Evolutionary conservation across 2,113 vertebrate species (phyloP).

Genomic region (Physeter macrocephalus): DNA sequence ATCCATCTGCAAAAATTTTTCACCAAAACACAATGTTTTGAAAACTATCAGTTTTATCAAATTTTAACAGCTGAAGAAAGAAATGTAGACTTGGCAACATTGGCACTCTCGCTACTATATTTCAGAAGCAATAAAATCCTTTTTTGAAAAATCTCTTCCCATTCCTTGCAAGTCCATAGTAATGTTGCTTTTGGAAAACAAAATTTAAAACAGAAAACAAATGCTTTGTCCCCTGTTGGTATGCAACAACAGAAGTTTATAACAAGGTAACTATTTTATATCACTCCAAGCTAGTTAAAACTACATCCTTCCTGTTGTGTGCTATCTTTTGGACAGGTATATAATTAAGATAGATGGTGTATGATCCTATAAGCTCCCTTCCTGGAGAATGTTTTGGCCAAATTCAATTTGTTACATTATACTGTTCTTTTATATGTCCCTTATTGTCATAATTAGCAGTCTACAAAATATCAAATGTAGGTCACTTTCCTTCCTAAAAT

Average conservation of each 20-base stretch:
- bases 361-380: neutral
- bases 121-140: neutral
- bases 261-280: constrained; percentile 1
- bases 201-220: constrained; percentile 38
- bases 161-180: neutral
- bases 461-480: neutral
- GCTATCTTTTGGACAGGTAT: constrained; percentile 13
- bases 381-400: neutral
- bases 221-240: neutral
- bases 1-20: neutral
- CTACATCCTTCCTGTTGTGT: neutral
- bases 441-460: neutral
- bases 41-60: neutral
- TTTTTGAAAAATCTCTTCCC: neutral
- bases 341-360: constrained; percentile 18
- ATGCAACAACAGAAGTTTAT: neutral
- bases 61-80: neutral
- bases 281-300: constrained; percentile 5
- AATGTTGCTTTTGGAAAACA: neutral
- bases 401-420: neutral
- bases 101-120: neutral
- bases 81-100: neutral
- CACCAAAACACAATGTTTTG: neutral
- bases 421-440: neutral
- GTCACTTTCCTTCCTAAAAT: neutral